Conservation (phyloP, 2,888 invertebrate genomes). For the Anorthoa munda region DNA sequence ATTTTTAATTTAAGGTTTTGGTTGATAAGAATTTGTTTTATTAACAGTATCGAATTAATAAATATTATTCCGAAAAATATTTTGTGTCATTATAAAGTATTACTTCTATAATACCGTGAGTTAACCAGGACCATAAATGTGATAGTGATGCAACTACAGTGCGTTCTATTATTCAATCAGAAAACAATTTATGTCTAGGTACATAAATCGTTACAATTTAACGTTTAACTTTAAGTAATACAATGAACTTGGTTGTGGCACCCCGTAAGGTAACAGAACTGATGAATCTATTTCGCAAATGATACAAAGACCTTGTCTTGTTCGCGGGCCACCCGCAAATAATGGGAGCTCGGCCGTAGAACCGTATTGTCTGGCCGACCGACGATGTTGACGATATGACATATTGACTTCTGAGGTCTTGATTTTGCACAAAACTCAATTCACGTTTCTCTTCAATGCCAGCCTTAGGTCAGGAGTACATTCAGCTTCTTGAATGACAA, state of each 20-base stretch:
- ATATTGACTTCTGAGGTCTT: conserved; percentile 78
- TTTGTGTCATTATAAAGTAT: not conserved
- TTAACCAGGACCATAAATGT: not conserved
- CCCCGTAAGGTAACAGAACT: conserved; percentile 77
- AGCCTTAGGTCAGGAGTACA: conserved; percentile 54
- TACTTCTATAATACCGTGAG: too few species aligned
- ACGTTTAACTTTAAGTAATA: conserved; percentile 40
- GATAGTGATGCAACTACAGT: not conserved
- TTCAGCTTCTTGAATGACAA: conserved; percentile 57
- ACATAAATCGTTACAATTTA: conserved; percentile 40
- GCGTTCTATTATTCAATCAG: not conserved
- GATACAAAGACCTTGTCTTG: conserved; percentile 75
- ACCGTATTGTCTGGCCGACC: conserved; percentile 76
- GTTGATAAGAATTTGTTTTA: not conserved
- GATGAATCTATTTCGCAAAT: conserved; percentile 81
- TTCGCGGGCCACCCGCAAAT: conserved; percentile 85
- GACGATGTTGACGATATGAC: conserved; percentile 77
- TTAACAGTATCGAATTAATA: not conserved
- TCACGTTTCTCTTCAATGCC: conserved; percentile 68
- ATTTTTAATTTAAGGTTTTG: not conserved
- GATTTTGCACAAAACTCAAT: conserved; percentile 73
- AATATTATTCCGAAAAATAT: not conserved
- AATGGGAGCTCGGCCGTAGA: conserved; percentile 73
- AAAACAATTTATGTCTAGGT: conserved; percentile 21
- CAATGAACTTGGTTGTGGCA: conserved; percentile 59